These are phyloP conservation scores for Pseudopleuronectes americanus DNA, from an alignment of 2,797 vertebrate genomes.

Conservation along the genomic window DNA sequence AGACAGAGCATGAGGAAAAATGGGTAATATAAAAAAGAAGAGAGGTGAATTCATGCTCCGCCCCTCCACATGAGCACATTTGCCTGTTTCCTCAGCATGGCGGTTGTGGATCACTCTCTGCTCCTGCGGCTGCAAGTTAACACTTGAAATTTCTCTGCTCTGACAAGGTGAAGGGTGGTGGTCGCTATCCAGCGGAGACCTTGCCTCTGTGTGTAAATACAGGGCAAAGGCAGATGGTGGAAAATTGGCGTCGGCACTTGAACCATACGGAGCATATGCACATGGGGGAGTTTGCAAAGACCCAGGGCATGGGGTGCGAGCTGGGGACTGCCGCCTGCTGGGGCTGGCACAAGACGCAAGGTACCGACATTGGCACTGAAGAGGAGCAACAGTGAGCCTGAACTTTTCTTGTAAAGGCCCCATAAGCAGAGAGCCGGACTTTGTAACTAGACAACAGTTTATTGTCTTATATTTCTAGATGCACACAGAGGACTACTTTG, in stretches of 20 bases:
- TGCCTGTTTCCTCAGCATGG: constrained; percentile 20
- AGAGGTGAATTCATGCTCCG: constrained; percentile 27
- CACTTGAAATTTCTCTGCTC: constrained; percentile 63
- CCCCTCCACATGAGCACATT: constrained; percentile 24
- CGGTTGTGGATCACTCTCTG: constrained; percentile 30
- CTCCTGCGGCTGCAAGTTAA: constrained; percentile 57
- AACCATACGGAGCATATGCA: constrained; percentile 85
- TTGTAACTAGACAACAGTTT: neutral
- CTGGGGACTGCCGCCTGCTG: constrained; percentile 72
- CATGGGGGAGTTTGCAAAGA: constrained; percentile 79
- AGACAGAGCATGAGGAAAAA: constrained; percentile 1
- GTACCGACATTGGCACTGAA: constrained; percentile 68
- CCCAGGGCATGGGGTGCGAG: constrained; percentile 70
- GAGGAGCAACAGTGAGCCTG: constrained; percentile 46
- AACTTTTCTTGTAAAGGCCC: constrained; percentile 38
- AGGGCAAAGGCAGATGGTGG: constrained; percentile 82
- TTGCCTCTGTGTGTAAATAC: constrained; percentile 74
- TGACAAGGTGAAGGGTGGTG: constrained; percentile 71
- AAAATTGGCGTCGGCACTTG: constrained; percentile 79
- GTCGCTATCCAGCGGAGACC: constrained; percentile 67
- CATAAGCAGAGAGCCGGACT: constrained; percentile 18
- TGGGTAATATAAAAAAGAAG: constrained; percentile 31
- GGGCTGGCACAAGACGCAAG: constrained; percentile 76
- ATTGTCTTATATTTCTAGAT: neutral
- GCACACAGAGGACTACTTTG: neutral